Conservation (phyloP, 1,140 invertebrate species). For the Penaeus japonicus region DNA sequence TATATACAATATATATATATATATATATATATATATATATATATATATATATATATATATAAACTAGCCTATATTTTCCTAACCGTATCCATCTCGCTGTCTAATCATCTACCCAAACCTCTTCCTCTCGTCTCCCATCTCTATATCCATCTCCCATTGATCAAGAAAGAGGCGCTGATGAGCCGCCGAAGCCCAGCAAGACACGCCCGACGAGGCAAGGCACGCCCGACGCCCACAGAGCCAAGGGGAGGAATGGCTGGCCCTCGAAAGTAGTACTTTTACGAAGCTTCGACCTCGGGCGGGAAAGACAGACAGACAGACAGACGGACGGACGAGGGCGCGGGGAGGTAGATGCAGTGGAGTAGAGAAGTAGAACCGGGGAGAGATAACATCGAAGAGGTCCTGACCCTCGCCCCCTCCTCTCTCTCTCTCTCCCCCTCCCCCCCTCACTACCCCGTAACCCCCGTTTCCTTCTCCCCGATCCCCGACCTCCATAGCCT, state of each 20-base stretch:
- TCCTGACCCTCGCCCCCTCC: neutral
- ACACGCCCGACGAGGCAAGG: too few species aligned
- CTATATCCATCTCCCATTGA: neutral
- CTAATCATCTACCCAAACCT: neutral
- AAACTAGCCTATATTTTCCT: too few species aligned
- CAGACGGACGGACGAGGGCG: slow-evolving; percentile 1
- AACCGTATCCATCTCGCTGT: neutral
- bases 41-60: neutral
- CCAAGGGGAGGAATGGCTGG: neutral
- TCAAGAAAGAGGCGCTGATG: neutral
- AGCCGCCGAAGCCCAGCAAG: too few species aligned
- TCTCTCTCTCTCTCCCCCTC: too few species aligned
- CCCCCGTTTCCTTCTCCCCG: too few species aligned
- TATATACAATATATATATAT: neutral
- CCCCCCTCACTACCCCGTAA: too few species aligned
- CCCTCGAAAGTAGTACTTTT: neutral
- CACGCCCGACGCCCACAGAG: too few species aligned
- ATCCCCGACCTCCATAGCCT: too few species aligned
- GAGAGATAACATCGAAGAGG: neutral
- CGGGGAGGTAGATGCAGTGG: slow-evolving; percentile 21
- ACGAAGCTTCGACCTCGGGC: neutral
- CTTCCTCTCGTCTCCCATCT: neutral
- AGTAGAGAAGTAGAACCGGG: neutral
- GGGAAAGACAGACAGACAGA: neutral
- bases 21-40: neutral